Evolutionary conservation across 2,797 vertebrate species (phyloP).

Genomic region (Dermochelys coriacea): DNA sequence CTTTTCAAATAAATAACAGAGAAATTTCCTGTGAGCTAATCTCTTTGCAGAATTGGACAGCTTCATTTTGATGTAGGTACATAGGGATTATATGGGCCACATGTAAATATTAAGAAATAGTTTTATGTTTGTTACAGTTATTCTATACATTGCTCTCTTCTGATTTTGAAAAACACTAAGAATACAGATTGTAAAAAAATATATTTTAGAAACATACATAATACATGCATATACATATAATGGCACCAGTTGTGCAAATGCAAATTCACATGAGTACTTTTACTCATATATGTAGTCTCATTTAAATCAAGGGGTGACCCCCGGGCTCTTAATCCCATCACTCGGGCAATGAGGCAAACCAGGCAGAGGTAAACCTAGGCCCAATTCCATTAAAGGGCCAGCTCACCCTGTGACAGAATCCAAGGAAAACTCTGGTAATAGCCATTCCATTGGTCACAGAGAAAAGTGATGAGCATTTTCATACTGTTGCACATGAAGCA

Average conservation of each 20-base stretch:
- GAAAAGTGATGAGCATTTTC: neutral
- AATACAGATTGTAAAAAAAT: neutral
- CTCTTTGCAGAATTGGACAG: neutral
- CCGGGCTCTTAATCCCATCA: neutral
- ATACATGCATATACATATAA: neutral
- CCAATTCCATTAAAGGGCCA: neutral
- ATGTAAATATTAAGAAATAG: neutral
- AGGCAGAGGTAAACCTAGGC: neutral
- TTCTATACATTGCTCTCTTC: neutral
- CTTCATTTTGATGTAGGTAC: neutral
- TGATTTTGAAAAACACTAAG: constrained; percentile 1
- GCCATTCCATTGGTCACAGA: neutral
- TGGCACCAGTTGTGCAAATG: neutral
- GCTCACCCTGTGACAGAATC: neutral
- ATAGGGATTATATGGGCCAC: rapidly evolving
- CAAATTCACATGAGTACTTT: rapidly evolving
- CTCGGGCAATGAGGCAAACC: neutral
- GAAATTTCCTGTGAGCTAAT: neutral
- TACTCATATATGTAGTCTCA: neutral
- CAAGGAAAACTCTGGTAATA: neutral
- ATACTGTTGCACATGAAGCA: neutral
- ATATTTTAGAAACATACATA: neutral
- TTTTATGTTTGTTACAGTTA: neutral
- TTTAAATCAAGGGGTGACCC: neutral
- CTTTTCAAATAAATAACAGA: neutral